Conservation (phyloP, 2,888 invertebrate genomes). For the Thelaira solivaga region DNA sequence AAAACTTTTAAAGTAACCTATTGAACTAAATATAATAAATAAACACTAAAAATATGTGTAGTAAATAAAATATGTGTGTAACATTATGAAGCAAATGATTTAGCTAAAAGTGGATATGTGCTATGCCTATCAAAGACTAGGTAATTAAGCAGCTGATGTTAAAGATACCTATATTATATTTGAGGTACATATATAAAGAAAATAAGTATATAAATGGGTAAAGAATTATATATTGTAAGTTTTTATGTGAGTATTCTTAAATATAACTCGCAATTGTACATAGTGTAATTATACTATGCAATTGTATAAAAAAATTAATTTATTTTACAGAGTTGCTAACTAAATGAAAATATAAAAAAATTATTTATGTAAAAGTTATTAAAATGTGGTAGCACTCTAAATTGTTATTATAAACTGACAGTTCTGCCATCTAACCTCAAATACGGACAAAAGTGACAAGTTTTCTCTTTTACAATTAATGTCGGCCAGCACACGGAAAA, state of each 20-base stretch:
- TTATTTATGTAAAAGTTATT: background rate
- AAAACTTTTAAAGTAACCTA: background rate
- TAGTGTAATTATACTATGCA: conserved; percentile 11
- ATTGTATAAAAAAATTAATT: too few relatives aligned
- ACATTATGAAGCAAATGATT: background rate
- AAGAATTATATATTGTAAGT: too few relatives aligned
- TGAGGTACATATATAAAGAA: too few relatives aligned
- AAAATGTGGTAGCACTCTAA: conserved; percentile 24
- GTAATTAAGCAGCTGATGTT: conserved; percentile 11
- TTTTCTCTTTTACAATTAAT: conserved; percentile 52
- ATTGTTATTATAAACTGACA: conserved; percentile 45
- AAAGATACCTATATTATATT: too few relatives aligned
- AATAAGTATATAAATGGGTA: too few relatives aligned
- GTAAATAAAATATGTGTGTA: background rate
- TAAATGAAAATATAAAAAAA: background rate
- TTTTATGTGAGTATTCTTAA: conserved; percentile 5
- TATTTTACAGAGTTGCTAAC: conserved; percentile 43
- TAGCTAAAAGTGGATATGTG: conserved; percentile 28
- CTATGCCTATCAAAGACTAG: background rate
- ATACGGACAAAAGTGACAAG: conserved; percentile 54
- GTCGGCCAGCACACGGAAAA: conserved; percentile 49
- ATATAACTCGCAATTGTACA: background rate
- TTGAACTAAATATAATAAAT: background rate
- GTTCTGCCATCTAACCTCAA: conserved; percentile 61
- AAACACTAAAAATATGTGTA: background rate